These are phyloP conservation scores for Sorex fumeus DNA, from an alignment of 2,113 vertebrate species.

Conservation along the genomic window DNA sequence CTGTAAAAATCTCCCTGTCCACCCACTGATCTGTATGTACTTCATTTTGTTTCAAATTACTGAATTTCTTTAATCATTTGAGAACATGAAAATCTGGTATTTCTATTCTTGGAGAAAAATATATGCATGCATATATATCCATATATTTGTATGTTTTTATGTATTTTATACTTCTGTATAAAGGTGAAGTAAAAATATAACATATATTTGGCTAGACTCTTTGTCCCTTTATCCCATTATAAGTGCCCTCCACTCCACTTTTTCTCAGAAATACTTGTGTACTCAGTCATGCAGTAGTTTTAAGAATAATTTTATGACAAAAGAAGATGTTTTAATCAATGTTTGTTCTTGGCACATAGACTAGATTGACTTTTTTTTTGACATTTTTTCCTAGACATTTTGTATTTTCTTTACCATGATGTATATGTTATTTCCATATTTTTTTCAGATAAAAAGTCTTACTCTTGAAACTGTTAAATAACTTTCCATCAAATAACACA, in stretches of 20 bases:
- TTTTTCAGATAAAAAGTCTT: background rate
- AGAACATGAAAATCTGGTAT: constrained; percentile 23
- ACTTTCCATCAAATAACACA: background rate
- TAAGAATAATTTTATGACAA: background rate
- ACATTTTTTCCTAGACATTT: background rate
- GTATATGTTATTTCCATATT: background rate
- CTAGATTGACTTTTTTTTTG: background rate
- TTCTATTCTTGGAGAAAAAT: constrained; percentile 20
- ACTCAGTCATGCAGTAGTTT: background rate
- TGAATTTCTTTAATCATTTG: constrained; percentile 38
- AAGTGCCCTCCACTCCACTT: background rate
- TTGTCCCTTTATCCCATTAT: background rate
- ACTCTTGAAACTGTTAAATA: background rate
- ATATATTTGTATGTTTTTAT: background rate
- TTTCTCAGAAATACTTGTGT: background rate
- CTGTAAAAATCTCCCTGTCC: constrained; percentile 67
- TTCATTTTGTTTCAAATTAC: constrained; percentile 76
- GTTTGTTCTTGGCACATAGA: background rate
- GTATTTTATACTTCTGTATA: background rate
- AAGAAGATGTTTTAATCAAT: background rate
- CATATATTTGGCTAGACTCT: background rate
- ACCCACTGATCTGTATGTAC: constrained; percentile 58
- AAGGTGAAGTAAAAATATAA: background rate
- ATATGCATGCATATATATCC: background rate
- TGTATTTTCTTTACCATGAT: background rate